Conservation (phyloP, 2,113 vertebrate genomes). For the Catharus bicknelli region DNA sequence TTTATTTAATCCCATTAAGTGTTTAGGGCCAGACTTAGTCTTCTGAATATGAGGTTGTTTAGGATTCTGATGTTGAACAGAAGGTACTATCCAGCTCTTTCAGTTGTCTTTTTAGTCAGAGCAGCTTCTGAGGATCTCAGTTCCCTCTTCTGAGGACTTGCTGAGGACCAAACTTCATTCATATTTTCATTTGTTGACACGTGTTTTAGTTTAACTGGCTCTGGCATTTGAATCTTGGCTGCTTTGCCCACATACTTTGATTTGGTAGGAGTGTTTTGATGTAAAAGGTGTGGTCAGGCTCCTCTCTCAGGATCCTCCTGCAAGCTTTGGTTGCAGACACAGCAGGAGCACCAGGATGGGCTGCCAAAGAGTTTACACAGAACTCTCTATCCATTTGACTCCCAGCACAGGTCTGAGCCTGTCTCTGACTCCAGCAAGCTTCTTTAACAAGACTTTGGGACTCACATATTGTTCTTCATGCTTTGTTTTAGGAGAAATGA, state of each 20-base stretch:
- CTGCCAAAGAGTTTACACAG: background rate
- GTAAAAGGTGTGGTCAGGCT: background rate
- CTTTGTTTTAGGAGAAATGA: background rate
- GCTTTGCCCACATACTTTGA: background rate
- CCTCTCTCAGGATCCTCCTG: background rate
- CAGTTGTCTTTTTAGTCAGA: background rate
- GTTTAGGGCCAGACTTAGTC: background rate
- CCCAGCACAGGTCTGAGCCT: rapidly evolving
- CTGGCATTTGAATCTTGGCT: background rate
- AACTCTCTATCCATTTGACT: background rate
- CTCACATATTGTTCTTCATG: rapidly evolving
- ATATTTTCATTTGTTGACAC: constrained; percentile 15
- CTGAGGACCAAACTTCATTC: background rate
- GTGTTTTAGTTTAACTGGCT: background rate
- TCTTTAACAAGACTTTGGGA: background rate
- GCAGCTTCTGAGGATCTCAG: background rate
- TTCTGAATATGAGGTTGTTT: background rate
- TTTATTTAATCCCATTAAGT: background rate
- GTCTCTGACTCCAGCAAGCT: background rate
- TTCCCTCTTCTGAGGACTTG: background rate
- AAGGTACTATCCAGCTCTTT: background rate
- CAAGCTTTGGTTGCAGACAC: background rate
- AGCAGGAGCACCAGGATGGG: background rate
- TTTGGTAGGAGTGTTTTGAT: constrained; percentile 24
- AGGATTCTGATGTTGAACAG: background rate